A percentile compares a stretch with the other conserved stretches of the same genome.
Evolutionary conservation across 2,113 vertebrate genomes (phyloP).

Genomic region (Strigops habroptila): DNA sequence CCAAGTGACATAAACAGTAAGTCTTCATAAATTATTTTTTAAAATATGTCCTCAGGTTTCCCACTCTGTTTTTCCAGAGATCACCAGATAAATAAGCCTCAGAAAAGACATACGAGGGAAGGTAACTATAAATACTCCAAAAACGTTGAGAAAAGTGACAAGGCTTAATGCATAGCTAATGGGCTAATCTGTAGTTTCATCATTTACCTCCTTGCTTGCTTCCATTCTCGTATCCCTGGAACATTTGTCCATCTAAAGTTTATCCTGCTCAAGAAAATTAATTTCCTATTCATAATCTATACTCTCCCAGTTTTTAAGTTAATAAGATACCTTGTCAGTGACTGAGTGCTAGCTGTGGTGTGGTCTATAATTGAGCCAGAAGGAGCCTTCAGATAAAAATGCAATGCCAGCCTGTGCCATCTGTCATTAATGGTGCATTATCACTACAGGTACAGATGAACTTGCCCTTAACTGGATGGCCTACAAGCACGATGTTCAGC

Average conservation of each 20-base stretch:
- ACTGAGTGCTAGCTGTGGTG: rapidly evolving
- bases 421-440: not conserved
- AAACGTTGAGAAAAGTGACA: not conserved
- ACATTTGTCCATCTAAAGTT: not conserved
- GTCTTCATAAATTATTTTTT: not conserved
- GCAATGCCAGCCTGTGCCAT: not conserved
- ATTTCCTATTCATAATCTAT: not conserved
- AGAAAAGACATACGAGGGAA: not conserved
- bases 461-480: not conserved
- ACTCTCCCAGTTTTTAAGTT: not conserved
- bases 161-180: slow-evolving; percentile 1
- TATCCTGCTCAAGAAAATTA: not conserved
- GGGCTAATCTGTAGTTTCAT: not conserved
- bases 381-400: not conserved
- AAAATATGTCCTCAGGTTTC: not conserved
- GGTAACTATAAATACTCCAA: not conserved
- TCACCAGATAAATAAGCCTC: not conserved
- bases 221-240: not conserved
- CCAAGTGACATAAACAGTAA: not conserved
- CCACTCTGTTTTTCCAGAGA: not conserved
- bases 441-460: not conserved
- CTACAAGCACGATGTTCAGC: rapidly evolving
- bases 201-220: not conserved
- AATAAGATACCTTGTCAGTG: not conserved
- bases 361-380: not conserved